phyloP scores from a whole-genome alignment of 2,797 vertebrate species.

The Periophthalmus magnuspinnatus region DNA sequence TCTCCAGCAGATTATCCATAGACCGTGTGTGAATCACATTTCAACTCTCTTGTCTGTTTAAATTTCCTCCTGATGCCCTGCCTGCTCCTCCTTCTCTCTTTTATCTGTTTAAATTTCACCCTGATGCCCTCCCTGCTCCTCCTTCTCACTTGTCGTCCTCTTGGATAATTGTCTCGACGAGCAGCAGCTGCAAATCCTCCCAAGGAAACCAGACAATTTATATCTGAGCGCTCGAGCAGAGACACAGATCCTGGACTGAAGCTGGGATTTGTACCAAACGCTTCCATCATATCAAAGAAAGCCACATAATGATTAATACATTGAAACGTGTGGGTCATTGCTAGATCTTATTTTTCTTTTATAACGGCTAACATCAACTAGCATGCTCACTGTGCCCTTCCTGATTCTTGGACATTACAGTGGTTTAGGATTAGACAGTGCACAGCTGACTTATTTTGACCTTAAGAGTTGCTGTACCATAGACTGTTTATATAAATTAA shows the following conservation, averaged over 20 bases:
- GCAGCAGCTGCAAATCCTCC: constrained; percentile 8
- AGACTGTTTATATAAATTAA: no score
- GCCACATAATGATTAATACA: not conserved
- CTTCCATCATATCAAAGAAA: not conserved
- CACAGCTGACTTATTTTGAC: no score
- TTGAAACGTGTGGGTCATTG: not conserved
- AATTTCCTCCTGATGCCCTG: no score
- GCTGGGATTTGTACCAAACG: not conserved
- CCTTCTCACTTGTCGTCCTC: not conserved
- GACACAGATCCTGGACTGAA: not conserved
- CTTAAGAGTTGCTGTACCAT: no score
- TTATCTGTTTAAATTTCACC: not conserved
- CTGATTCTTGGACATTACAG: no score
- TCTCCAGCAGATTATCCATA: no score
- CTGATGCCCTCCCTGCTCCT: not conserved
- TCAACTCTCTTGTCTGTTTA: no score
- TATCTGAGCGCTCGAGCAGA: not conserved
- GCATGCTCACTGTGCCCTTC: no score
- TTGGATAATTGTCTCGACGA: constrained; percentile 5
- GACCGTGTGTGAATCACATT: no score
- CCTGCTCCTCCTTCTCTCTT: no score
- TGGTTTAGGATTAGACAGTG: no score
- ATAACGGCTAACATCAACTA: not conserved
- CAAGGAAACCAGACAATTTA: not conserved
- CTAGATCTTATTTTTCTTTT: not conserved